Percentiles rank a stretch among this genome's conserved stretches.
Conservation (phyloP, 2,113 vertebrate species). For the Silurus glanis region DNA sequence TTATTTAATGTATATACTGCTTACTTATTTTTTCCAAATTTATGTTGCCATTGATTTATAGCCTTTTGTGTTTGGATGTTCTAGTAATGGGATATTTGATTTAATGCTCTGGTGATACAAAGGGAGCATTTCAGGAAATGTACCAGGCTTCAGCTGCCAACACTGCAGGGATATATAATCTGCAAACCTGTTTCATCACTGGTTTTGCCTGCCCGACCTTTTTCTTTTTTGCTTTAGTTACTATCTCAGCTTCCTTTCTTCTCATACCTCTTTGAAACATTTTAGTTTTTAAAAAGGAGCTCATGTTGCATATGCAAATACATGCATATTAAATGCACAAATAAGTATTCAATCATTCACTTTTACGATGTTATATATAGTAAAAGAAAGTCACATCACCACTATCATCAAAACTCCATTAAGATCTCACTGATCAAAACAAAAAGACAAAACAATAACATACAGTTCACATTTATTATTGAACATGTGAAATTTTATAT, state of each 20-base stretch:
- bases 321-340: no score
- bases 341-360: no score
- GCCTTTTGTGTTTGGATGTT: neutral
- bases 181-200: neutral
- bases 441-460: neutral
- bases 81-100: no score
- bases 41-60: neutral
- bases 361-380: neutral
- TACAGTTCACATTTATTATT: neutral
- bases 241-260: neutral
- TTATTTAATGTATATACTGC: neutral
- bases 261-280: neutral
- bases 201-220: neutral
- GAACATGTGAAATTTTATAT: neutral
- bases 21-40: neutral
- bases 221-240: neutral
- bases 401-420: neutral
- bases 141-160: neutral
- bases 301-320: neutral
- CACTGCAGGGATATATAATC: slow-evolving; percentile 5
- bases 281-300: neutral
- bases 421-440: neutral
- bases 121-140: neutral
- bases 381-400: neutral
- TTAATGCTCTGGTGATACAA: neutral